Conservation (phyloP, 2,888 invertebrate species). For the Cosmopolites sordidus region DNA sequence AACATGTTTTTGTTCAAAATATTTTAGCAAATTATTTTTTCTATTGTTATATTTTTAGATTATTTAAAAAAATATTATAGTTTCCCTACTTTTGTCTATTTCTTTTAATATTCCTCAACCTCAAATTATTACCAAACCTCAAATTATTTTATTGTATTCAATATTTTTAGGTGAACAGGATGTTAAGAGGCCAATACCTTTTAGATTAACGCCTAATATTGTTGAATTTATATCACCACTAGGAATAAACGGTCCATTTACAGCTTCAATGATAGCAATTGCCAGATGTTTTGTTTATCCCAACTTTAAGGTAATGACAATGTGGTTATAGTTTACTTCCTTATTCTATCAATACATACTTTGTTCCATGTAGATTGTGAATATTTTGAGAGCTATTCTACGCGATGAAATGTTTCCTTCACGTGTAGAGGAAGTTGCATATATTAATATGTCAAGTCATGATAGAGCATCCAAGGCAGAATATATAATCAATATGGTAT, state of each 20-base stretch:
- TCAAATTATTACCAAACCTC: no score
- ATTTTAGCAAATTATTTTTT: no score
- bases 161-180: conserved; percentile 70
- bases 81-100: no score
- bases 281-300: conserved; percentile 91
- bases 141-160: no score
- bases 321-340: neutral
- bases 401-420: conserved; percentile 88
- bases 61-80: no score
- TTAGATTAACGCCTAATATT: conserved; percentile 92
- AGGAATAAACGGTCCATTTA: conserved; percentile 85
- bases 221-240: conserved; percentile 83
- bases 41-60: no score
- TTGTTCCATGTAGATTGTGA: conserved; percentile 64
- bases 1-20: no score
- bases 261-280: conserved; percentile 87
- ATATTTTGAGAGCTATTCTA: conserved; percentile 84
- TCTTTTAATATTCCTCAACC: no score
- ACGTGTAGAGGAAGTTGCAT: conserved; percentile 67
- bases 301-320: conserved; percentile 71
- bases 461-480: conserved; percentile 64
- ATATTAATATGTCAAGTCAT: conserved; percentile 49
- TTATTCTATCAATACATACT: no score
- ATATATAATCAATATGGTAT: conserved; percentile 81
- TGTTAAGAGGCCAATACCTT: conserved; percentile 88